Base-by-base conservation (phyloP, 2,888 invertebrate genomes). In the Cosmorhoe ocellata region DNA sequence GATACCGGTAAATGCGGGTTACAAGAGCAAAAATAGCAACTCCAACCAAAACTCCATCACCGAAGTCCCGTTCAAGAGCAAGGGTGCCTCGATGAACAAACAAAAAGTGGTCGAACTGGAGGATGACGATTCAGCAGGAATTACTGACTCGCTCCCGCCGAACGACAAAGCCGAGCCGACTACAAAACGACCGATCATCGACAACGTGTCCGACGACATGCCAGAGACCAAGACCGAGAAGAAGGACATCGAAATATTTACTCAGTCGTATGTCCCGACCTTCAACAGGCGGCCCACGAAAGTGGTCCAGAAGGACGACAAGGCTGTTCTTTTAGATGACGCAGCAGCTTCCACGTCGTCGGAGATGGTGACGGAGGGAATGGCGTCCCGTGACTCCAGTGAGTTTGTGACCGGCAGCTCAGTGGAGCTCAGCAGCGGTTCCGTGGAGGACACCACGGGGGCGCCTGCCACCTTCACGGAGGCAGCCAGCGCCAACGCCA, bases 1-100 rank as follows among this genome's bases (percentile, higher is more conserved):
- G 6, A 83, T 90, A 41, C 88, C 85, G 8, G 84, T 89, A 0
- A 89, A 88, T 41, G 76, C 80, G 3, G 88, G 84, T 0, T 88
- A 90, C 55, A 90, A 89, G 48, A 89, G 89, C 43, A 89, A 89
- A 70, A 88, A 89, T 51, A 89, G 71, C 43, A 88, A 87, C 43
- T 79, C 80, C 63, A 89, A 89, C 54, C 66, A 81, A 6, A 90
- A 90, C 48, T 88, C 88, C 0, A 89, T 90, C 10, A 89, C 89
- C 0, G 89, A 90, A 61, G 59, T 81, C 28, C 84, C 87, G 3
- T 58, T 73, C 0, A 89, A 89, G 63, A 79, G 56, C 48, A 89
- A 85, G 66, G 72, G 70, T 45, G 60, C 65, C 22, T 45, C 72
- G 6, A 55, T 60, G 1, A 77, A 57, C 38, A 86, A 86, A 55